Conservation (phyloP, 2,888 invertebrate genomes). For the Norana najaformis region DNA sequence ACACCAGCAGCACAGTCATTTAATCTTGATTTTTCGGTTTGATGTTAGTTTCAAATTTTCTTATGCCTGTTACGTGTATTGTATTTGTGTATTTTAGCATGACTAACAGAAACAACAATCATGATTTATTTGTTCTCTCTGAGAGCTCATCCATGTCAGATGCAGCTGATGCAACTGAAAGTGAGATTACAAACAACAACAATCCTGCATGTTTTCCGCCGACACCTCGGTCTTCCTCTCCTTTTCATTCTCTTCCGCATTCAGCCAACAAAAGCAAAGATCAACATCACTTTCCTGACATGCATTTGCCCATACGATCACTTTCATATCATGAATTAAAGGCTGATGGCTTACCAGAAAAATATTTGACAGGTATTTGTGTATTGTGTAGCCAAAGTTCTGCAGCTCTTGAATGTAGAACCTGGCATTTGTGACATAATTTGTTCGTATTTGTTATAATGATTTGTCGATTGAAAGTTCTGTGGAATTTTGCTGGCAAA, state of each 20-base stretch:
- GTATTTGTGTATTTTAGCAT: neutral
- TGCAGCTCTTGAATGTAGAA: neutral
- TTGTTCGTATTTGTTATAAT: neutral
- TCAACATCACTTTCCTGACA: neutral
- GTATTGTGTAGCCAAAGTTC: too few relatives aligned
- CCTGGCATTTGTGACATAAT: too few relatives aligned
- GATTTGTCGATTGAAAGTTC: neutral
- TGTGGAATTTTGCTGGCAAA: neutral
- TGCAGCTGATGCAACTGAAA: neutral
- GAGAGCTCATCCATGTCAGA: too few relatives aligned
- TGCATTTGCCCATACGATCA: slow-evolving; percentile 17
- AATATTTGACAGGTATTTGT: slow-evolving; percentile 22
- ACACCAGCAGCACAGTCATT: too few relatives aligned
- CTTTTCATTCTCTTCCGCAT: neutral
- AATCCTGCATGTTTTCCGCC: neutral
- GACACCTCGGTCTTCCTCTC: neutral
- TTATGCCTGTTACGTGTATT: too few relatives aligned
- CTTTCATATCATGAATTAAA: neutral
- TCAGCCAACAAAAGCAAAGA: neutral
- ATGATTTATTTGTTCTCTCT: neutral
- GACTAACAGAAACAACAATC: neutral
- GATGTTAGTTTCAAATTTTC: too few relatives aligned
- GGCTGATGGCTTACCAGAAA: neutral
- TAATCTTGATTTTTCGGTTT: too few relatives aligned
- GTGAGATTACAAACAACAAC: neutral